Percentiles rank a stretch among this genome's conserved stretches.
Evolutionary conservation across 2,113 vertebrate species (phyloP).

Genomic region (Gymnobelideus leadbeateri): DNA sequence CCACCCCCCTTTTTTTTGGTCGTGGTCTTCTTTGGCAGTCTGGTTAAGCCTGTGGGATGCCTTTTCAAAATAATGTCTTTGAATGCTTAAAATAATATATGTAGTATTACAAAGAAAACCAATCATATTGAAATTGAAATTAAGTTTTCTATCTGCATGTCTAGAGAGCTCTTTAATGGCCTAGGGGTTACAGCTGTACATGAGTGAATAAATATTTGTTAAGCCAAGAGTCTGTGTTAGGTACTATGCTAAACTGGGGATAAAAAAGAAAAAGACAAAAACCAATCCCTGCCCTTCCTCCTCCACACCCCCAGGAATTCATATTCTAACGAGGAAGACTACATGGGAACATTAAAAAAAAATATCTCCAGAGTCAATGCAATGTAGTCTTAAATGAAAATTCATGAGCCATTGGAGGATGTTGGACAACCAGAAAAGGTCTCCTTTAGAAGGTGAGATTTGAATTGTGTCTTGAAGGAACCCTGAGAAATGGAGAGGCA

Average conservation of each 20-base stretch:
- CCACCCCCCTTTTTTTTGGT: too few relatives aligned
- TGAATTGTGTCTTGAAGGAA: neutral
- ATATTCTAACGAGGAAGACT: neutral
- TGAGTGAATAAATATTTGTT: neutral
- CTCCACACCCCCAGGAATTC: neutral
- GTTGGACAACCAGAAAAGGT: neutral
- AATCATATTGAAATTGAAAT: neutral
- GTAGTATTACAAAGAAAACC: neutral
- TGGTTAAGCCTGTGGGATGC: too few relatives aligned
- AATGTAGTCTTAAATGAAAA: neutral
- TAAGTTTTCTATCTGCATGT: neutral
- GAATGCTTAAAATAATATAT: too few relatives aligned
- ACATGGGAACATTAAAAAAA: neutral
- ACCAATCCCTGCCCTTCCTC: neutral
- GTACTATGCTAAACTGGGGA: neutral
- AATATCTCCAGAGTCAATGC: neutral
- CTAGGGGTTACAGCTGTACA: neutral
- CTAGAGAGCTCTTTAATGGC: neutral
- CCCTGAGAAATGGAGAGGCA: neutral
- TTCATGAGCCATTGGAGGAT: neutral
- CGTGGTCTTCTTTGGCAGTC: too few relatives aligned
- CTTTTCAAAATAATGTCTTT: too few relatives aligned
- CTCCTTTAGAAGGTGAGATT: neutral
- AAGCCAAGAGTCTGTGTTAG: neutral
- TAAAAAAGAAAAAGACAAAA: neutral